Evolutionary conservation across 2,797 vertebrate genomes (phyloP).

Genomic region (Takifugu rubripes): DNA sequence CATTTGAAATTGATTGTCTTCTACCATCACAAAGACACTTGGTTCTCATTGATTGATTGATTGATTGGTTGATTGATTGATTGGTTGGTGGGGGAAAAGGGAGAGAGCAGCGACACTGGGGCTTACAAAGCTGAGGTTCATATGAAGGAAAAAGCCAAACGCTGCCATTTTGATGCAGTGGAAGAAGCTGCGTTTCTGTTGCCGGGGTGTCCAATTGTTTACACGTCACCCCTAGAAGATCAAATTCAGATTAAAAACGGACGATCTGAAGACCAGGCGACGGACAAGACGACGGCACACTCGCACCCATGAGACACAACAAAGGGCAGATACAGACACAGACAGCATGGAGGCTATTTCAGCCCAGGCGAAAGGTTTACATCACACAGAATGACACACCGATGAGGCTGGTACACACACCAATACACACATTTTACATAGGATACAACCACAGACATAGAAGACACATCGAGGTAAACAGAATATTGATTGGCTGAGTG

Average conservation of each 20-base stretch:
- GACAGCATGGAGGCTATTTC: slow-evolving; percentile 14
- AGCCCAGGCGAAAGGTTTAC: slow-evolving; percentile 37
- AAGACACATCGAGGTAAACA: slow-evolving; percentile 47
- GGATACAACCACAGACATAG: slow-evolving; percentile 50
- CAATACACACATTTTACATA: slow-evolving; percentile 49
- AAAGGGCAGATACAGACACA: slow-evolving; percentile 24
- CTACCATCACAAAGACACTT: slow-evolving; percentile 87
- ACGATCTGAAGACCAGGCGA: slow-evolving; percentile 20
- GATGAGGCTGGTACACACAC: slow-evolving; percentile 43
- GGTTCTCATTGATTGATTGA: slow-evolving; percentile 76
- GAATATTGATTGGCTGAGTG: slow-evolving; percentile 6
- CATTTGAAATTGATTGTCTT: slow-evolving; percentile 85
- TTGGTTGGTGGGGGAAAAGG: slow-evolving; percentile 76
- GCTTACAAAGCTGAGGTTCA: slow-evolving; percentile 47
- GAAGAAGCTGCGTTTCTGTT: slow-evolving; percentile 35
- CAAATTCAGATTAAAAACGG: slow-evolving; percentile 35
- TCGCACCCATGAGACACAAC: slow-evolving; percentile 35
- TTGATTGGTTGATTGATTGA: slow-evolving; percentile 49
- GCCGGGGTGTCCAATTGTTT: slow-evolving; percentile 41
- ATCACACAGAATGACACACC: slow-evolving; percentile 28
- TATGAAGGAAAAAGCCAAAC: slow-evolving; percentile 49
- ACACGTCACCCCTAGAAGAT: slow-evolving; percentile 13
- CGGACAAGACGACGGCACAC: slow-evolving; percentile 8
- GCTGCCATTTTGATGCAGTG: slow-evolving; percentile 56
- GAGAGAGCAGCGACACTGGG: slow-evolving; percentile 69